Evolutionary conservation across 2,113 vertebrate genomes (phyloP).

Genomic region (Otocyon megalotis): DNA sequence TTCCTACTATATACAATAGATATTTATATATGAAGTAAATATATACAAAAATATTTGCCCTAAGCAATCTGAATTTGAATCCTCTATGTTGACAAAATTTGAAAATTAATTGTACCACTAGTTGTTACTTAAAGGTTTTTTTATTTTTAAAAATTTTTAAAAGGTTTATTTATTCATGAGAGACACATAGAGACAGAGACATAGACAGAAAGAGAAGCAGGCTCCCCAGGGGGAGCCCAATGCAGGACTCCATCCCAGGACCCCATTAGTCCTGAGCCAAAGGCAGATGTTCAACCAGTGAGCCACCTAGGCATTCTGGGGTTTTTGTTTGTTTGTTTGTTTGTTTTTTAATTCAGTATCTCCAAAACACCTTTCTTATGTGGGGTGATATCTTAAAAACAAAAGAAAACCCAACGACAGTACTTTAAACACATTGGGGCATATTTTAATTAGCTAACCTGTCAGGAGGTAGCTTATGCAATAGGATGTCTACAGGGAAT

Average conservation of each 20-base stretch:
- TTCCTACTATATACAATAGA: background rate
- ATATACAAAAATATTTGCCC: background rate
- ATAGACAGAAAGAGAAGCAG: no score
- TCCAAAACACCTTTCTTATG: background rate
- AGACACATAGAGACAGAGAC: no score
- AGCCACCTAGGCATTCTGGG: no score
- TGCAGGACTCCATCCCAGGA: no score
- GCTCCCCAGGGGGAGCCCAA: no score
- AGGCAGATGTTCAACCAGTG: no score
- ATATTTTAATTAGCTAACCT: background rate
- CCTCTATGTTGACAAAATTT: background rate
- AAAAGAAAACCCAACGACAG: background rate
- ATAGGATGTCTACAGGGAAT: background rate
- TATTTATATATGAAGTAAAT: background rate
- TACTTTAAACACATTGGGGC: background rate
- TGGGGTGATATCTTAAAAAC: background rate
- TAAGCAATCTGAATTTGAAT: slow-evolving; percentile 10
- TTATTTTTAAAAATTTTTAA: no score
- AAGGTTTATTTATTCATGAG: no score
- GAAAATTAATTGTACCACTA: slow-evolving; percentile 15
- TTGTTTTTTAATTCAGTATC: background rate
- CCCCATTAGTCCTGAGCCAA: no score
- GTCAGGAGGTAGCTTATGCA: background rate
- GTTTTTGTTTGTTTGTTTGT: no score
- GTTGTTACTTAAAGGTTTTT: background rate